These are phyloP conservation scores for Drosophila willistoni DNA, from an alignment of 1,140 invertebrate genomes.

Conservation along the genomic window DNA sequence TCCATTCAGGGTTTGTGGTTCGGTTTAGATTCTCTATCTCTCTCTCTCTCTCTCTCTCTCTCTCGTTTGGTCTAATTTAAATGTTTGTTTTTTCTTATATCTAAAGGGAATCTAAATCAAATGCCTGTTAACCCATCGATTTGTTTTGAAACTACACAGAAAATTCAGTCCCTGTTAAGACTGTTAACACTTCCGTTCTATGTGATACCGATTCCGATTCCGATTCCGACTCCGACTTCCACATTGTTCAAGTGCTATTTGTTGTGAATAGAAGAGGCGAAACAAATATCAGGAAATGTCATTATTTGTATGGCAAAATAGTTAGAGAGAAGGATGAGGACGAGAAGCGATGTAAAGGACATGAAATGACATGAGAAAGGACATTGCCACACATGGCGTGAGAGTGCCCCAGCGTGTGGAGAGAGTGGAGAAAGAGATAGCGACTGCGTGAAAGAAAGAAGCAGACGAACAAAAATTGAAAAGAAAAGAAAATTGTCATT, in stretches of 20 bases:
- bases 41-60: too few relatives aligned
- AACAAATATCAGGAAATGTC: slow-evolving; percentile 81
- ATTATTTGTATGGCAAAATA: slow-evolving; percentile 64
- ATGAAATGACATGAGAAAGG: slow-evolving; percentile 34
- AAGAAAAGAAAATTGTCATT: slow-evolving; percentile 52
- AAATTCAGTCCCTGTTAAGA: too few relatives aligned
- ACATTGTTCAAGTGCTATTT: slow-evolving; percentile 26
- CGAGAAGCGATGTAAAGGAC: neutral
- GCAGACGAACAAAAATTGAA: neutral
- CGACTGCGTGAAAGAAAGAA: neutral
- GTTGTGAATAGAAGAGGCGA: slow-evolving; percentile 47
- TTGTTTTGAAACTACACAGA: too few relatives aligned
- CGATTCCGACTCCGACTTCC: slow-evolving; percentile 7
- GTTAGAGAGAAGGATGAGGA: slow-evolving; percentile 22
- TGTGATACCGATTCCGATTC: too few relatives aligned
- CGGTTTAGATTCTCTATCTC: too few relatives aligned
- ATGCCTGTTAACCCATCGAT: too few relatives aligned
- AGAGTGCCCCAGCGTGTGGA: slow-evolving; percentile 2
- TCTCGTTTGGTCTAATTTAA: too few relatives aligned
- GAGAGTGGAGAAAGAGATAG: neutral
- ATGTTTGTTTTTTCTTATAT: too few relatives aligned
- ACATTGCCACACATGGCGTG: slow-evolving; percentile 69
- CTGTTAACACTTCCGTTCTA: neutral
- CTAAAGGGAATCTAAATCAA: too few relatives aligned
- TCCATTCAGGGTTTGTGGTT: too few relatives aligned